Base-by-base conservation (phyloP, 2,888 invertebrate species). In the Crioceris asparagi region DNA sequence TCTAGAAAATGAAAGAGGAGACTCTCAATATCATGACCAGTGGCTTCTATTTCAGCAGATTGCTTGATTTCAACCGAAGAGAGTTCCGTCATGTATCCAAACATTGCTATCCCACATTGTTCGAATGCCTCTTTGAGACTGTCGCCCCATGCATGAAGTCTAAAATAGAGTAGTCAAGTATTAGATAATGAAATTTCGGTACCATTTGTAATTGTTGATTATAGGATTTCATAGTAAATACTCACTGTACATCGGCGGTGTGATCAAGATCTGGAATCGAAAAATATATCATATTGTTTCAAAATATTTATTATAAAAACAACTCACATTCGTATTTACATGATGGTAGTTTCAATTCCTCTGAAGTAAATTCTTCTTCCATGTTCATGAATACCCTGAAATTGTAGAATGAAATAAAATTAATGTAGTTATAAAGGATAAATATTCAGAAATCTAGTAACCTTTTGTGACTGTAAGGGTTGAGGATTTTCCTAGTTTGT, bases 211-310 rank as follows among this genome's bases (percentile, higher is more conserved):
- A 6, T 6, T 6, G 12, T 2, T 27, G 35, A 11, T 7, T 8
- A 26, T 29, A 30, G 3, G 11, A 26, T 21, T n/a, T n/a, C n/a
- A n/a, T n/a, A n/a, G n/a, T n/a, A 12, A 25, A 10, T 23, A 33
- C 88, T 83, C 72, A 92, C 87, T 97, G 97, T n/a, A 97, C 88
- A 69, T 97, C 97, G 12, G 97, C 96, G 18, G 96, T 93, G 61
- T 97, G 96, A 60, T 97, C 97, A 62, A 97, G 70, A 75, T 88
- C 90, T 90, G 70, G 44, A 76, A 71, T 40, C 50, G 46, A 46
- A 50, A 26, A 32, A 36, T 33, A 35, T 27, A 29, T 44, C 29
- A 38, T 34, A 34, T 25, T 30, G 17, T 11, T 25, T 41, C n/a
- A 18, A 23, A 7, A 40, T 29, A 18, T 26, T 15, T 7, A 29